A percentile compares a stretch with the other conserved stretches of the same genome.
phyloP scores from a whole-genome alignment of 1,140 invertebrate species.

The Arion vulgaris region DNA sequence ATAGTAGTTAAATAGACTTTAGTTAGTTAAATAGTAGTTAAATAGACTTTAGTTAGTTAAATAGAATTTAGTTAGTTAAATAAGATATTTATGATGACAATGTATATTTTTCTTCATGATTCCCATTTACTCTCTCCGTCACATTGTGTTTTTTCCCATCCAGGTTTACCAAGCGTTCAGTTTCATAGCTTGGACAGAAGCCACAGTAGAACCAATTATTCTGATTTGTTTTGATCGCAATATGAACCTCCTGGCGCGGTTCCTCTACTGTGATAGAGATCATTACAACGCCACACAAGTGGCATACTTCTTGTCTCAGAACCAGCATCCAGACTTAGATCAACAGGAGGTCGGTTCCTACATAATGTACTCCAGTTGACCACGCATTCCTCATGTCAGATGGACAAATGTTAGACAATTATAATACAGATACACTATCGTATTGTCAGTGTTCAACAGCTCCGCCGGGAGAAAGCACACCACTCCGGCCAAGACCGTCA shows the following conservation, averaged over 20 bases:
- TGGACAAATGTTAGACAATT: neutral
- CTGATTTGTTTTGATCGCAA: constrained; percentile 70
- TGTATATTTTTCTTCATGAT: too few relatives aligned
- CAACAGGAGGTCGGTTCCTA: neutral
- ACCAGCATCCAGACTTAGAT: constrained; percentile 42
- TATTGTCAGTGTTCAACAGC: neutral
- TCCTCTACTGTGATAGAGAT: constrained; percentile 62
- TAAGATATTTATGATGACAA: too few relatives aligned
- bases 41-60: too few relatives aligned
- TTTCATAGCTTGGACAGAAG: constrained; percentile 71
- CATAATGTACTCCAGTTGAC: neutral
- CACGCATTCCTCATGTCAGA: constrained; percentile 13
- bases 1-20: too few relatives aligned
- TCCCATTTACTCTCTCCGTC: neutral
- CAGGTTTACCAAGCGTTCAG: constrained; percentile 69
- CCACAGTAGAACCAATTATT: constrained; percentile 67
- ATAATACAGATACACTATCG: neutral
- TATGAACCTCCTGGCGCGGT: constrained; percentile 64
- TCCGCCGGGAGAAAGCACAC: constrained; percentile 1
- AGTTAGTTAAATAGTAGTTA: too few relatives aligned
- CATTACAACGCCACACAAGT: constrained; percentile 53
- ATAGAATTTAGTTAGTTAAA: too few relatives aligned
- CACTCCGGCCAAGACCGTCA: neutral
- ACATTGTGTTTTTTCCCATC: neutral
- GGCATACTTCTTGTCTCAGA: constrained; percentile 51